Percentiles rank a stretch among this genome's conserved stretches.
phyloP scores from a whole-genome alignment of 2,797 vertebrate genomes.

The Poecilia velifera region DNA sequence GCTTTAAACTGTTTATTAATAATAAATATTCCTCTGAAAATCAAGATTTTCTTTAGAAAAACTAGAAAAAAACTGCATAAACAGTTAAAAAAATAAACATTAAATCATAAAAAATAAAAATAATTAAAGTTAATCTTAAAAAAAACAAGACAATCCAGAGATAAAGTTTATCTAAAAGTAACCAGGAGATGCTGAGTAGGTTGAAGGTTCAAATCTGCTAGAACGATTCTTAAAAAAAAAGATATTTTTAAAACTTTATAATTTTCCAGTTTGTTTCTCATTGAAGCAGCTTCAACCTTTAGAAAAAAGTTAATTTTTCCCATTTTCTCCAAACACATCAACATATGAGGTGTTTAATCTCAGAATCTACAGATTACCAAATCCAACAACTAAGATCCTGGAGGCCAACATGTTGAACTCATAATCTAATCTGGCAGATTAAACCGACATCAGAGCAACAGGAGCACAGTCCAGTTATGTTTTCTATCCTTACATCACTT shows the following conservation, averaged over 20 bases:
- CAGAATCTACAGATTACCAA: too few species aligned
- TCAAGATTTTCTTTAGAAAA: not conserved
- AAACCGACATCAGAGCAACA: not conserved
- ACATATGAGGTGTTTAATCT: not conserved
- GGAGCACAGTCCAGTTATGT: not conserved
- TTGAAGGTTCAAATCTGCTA: not conserved
- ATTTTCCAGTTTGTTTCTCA: not conserved
- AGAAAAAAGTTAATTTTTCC: not conserved
- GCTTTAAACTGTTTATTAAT: not conserved
- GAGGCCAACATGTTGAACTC: not conserved
- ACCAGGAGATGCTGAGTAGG: not conserved
- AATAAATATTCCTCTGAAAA: not conserved
- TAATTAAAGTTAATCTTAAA: not conserved
- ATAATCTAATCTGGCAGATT: not conserved
- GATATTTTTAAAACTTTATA: too few species aligned
- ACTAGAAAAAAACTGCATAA: not conserved
- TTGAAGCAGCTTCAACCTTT: not conserved
- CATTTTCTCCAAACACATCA: not conserved
- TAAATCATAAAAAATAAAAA: not conserved
- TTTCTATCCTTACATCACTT: not conserved
- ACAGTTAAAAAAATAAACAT: not conserved
- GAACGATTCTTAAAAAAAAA: not conserved
- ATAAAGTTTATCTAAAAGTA: too few species aligned
- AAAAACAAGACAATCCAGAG: not conserved
- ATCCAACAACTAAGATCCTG: too few species aligned